Conservation (phyloP, 2,888 invertebrate genomes). For the Catocala sponsa region DNA sequence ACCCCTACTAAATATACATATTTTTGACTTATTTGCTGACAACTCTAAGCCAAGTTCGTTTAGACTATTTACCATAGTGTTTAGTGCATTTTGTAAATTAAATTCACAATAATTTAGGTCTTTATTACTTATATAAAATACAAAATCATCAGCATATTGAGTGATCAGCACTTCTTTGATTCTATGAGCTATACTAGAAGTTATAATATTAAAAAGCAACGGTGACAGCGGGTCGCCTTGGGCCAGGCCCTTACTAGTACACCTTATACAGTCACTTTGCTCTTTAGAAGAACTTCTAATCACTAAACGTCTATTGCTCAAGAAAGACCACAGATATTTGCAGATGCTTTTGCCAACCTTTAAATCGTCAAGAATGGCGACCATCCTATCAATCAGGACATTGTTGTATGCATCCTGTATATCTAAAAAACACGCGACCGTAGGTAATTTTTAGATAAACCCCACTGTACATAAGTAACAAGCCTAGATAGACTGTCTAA, state of each 20-base stretch:
- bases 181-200: conserved; percentile 15
- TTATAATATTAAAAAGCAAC: conserved; percentile 45
- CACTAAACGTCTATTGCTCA: conserved; percentile 24
- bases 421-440: background rate
- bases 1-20: conserved; percentile 16
- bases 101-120: conserved; percentile 1
- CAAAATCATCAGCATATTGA: conserved; percentile 49
- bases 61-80: no score
- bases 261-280: conserved; percentile 15
- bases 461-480: background rate
- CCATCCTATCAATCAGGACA: background rate
- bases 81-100: background rate
- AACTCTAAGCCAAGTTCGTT: conserved; percentile 2
- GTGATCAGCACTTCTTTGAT: conserved; percentile 21
- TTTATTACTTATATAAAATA: conserved; percentile 31
- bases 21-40: conserved; percentile 8
- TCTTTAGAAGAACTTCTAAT: background rate
- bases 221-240: conserved; percentile 51
- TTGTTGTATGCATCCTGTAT: background rate
- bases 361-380: conserved; percentile 22
- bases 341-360: conserved; percentile 32
- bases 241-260: conserved; percentile 30
- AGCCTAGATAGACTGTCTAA: no score
- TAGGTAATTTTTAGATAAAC: background rate
- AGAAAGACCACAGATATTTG: conserved; percentile 36